Evolutionary conservation across 1,140 invertebrate species (phyloP).

Genomic region (Charaxes varanes): DNA sequence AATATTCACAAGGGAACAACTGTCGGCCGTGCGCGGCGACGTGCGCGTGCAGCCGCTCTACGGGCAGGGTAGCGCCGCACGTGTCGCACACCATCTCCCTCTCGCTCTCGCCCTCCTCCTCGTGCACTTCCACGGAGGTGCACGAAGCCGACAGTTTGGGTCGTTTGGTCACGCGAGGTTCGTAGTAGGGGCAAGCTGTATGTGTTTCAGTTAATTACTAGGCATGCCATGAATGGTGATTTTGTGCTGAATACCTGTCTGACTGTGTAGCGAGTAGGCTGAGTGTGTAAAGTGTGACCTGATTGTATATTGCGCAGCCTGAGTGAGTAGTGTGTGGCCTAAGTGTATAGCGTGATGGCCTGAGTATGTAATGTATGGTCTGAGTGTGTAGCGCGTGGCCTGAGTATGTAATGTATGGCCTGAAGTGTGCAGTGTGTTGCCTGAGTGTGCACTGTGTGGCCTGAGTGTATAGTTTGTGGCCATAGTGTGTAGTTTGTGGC

Average conservation of each 20-base stretch:
- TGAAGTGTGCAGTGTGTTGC: slow-evolving; percentile 63
- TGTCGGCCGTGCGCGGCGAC: slow-evolving; percentile 35
- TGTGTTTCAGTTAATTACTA: background rate
- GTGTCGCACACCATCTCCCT: slow-evolving; percentile 46
- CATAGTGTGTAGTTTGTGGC: background rate
- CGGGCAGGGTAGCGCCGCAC: slow-evolving; percentile 36
- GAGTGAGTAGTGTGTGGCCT: background rate
- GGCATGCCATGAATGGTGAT: no score
- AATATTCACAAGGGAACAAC: slow-evolving; percentile 47
- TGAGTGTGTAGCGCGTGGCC: background rate
- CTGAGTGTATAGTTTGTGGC: background rate
- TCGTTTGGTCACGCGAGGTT: slow-evolving; percentile 49
- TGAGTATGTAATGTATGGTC: slow-evolving; percentile 63
- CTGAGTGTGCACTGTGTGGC: no score
- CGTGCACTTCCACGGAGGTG: slow-evolving; percentile 1
- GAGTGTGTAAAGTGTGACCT: background rate
- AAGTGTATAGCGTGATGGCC: slow-evolving; percentile 53
- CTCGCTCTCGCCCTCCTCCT: slow-evolving; percentile 7
- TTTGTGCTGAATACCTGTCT: no score
- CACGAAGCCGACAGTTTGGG: slow-evolving; percentile 12
- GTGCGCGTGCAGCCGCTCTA: slow-evolving; percentile 36
- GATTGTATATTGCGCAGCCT: no score
- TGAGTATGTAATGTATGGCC: slow-evolving; percentile 49
- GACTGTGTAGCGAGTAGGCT: no score
- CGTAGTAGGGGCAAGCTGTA: slow-evolving; percentile 53